phyloP scores from a whole-genome alignment of 2,113 vertebrate species.

The Burhinus oedicnemus region DNA sequence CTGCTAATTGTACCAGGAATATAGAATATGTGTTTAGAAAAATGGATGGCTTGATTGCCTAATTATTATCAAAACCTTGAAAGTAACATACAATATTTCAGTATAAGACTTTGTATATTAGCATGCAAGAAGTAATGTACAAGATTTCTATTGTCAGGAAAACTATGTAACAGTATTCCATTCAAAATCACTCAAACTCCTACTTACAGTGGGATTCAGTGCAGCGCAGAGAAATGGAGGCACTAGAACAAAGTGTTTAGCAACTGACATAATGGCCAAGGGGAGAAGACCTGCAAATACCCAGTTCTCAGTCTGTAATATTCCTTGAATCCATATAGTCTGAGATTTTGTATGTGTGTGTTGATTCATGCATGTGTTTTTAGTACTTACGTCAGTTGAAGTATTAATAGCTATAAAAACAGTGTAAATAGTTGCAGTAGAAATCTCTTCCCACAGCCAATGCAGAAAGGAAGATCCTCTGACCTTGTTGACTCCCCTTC shows the following conservation, averaged over 20 bases:
- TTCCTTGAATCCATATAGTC: background rate
- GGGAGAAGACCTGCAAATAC: background rate
- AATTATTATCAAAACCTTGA: background rate
- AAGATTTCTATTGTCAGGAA: background rate
- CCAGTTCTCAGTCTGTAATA: background rate
- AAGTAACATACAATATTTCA: background rate
- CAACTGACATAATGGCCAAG: background rate
- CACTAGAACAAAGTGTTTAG: background rate
- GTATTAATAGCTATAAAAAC: background rate
- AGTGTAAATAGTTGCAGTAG: background rate
- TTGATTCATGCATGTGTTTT: background rate
- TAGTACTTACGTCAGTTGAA: background rate
- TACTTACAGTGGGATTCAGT: background rate
- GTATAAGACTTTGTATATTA: background rate
- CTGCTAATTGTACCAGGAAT: background rate
- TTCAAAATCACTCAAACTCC: background rate
- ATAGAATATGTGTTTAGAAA: background rate
- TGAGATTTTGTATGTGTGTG: background rate
- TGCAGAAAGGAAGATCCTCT: background rate
- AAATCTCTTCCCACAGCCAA: background rate
- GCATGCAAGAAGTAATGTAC: background rate
- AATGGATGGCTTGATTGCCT: background rate
- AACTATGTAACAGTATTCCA: background rate
- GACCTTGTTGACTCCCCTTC: background rate
- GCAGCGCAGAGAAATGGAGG: background rate